phyloP scores from a whole-genome alignment of 2,888 invertebrate genomes.

The Spilarctia lutea region DNA sequence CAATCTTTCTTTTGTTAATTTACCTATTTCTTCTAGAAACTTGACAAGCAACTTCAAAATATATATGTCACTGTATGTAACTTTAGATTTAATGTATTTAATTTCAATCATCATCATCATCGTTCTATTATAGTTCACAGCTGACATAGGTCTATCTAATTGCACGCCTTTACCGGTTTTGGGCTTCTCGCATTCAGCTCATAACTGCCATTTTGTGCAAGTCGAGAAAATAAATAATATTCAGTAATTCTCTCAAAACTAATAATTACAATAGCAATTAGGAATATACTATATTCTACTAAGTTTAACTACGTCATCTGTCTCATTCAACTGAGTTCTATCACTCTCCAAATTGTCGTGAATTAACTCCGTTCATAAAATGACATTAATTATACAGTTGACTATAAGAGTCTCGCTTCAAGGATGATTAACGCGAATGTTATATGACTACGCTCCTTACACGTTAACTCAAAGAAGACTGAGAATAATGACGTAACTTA shows the following conservation, averaged over 20 bases:
- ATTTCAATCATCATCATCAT: too few species aligned
- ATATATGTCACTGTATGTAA: background rate
- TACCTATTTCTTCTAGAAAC: background rate
- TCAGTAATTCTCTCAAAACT: background rate
- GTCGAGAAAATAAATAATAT: background rate
- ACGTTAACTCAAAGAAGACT: conserved; percentile 10
- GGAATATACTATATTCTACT: background rate
- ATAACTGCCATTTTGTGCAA: too few species aligned
- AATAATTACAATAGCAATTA: background rate
- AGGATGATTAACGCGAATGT: background rate
- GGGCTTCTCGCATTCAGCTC: too few species aligned
- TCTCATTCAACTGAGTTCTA: background rate
- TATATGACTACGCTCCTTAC: background rate
- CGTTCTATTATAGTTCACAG: too few species aligned
- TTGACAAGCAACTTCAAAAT: background rate
- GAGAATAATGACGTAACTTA: conserved; percentile 22
- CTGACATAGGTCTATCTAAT: too few species aligned
- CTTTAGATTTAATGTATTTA: too few species aligned
- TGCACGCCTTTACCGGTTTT: too few species aligned
- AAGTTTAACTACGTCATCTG: background rate
- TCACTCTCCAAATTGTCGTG: background rate
- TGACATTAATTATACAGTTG: conserved; percentile 3
- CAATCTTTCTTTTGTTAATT: background rate
- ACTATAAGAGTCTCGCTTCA: background rate
- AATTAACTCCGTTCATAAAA: background rate